Evolutionary conservation across 2,888 invertebrate species (phyloP), one percentile per base, ranked within the genome.

Genomic region (Diploptera punctata): DNA sequence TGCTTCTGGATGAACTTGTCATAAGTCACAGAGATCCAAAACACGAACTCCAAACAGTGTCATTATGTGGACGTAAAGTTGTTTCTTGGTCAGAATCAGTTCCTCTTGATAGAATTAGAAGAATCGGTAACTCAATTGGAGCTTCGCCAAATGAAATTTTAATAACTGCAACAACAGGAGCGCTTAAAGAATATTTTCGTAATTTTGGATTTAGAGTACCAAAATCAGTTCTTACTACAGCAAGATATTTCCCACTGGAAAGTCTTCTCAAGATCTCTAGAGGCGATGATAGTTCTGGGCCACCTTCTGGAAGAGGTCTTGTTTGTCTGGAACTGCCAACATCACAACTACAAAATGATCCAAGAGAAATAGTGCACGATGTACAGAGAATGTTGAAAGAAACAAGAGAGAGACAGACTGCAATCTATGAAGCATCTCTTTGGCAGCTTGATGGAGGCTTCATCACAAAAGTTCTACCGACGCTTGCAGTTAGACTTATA

Each of bases 1-100:
- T 84, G 2, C 82, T 89, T n/a, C 77, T 87, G 2, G 84, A 87
- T 57, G 90, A 91, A 43, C 67, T 75, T 47, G 38, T 75, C 38
- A 44, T 73, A 26, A 44, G 73, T 0, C 67, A 71, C 5, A 16
- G 49, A 5, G 73, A 54, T 24, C 77, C 77, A 29, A 75, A 70
- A 24, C 86, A 88, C 79, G 81, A 86, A 52, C 78, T 89, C 71
- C 90, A 90, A 79, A 89, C 88, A 0, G 87, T 89, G 16, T 90
- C 90, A 0, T 83, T 91, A 26, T 91, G 91, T 79, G 92, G 92
- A 1, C 84, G 92, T 75, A 92, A 92, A 84, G 89, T 90, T 1
- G 88, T 90, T 2, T 87, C 90, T 0, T 92, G 92, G 92, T 91
- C 91, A 0, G 87, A 89, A 0, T 87, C 89, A 0, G 86, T 92